These are phyloP conservation scores for Pseudomyrmex concolor DNA, from an alignment of 1,140 invertebrate species.

Conservation along the genomic window DNA sequence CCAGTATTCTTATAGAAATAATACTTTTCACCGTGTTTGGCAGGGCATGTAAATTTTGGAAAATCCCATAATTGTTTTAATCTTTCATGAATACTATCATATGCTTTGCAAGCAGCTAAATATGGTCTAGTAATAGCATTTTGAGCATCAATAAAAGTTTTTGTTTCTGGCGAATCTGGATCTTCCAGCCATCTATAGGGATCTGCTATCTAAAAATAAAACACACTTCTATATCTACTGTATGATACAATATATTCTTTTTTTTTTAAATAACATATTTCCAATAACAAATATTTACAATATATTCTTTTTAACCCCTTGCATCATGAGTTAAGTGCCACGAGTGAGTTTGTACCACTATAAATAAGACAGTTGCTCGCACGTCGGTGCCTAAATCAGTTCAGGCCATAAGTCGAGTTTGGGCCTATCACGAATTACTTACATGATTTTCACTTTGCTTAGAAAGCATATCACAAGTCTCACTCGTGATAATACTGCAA, in stretches of 20 bases:
- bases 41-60: slow-evolving; percentile 96
- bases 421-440: too few species aligned
- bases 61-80: slow-evolving; percentile 98
- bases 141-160: slow-evolving; percentile 95
- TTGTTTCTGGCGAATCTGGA: slow-evolving; percentile 96
- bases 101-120: slow-evolving; percentile 91
- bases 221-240: background rate
- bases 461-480: too few species aligned
- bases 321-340: too few species aligned
- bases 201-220: slow-evolving; percentile 90
- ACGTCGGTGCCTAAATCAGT: too few species aligned
- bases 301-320: background rate
- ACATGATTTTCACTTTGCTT: too few species aligned
- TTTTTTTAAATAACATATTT: background rate
- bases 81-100: slow-evolving; percentile 90
- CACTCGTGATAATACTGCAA: too few species aligned
- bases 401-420: too few species aligned
- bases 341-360: too few species aligned
- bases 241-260: background rate
- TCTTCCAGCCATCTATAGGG: slow-evolving; percentile 99
- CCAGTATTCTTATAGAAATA: slow-evolving; percentile 98
- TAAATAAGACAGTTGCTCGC: too few species aligned
- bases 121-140: slow-evolving; percentile 96
- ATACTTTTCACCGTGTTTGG: slow-evolving; percentile 93
- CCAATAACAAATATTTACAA: background rate